Evolutionary conservation across 2,888 invertebrate genomes (phyloP).

Genomic region (Agonopterix heracliana): DNA sequence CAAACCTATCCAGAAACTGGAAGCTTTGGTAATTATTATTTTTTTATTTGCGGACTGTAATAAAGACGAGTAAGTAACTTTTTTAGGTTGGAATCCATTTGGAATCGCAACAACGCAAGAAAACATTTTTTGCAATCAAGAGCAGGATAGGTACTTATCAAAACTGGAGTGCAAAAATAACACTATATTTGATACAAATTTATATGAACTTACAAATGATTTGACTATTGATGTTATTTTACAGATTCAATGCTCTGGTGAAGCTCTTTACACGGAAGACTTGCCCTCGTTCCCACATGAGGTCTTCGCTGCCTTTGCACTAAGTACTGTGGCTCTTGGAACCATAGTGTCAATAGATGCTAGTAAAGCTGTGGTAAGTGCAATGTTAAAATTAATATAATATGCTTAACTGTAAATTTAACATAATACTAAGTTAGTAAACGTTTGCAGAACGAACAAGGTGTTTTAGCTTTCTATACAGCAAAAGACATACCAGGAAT

Average conservation of each 20-base stretch:
- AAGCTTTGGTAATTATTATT: conserved; percentile 70
- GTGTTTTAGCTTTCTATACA: conserved; percentile 77
- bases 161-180: too few species aligned
- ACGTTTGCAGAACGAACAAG: conserved; percentile 70
- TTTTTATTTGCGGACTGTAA: too few species aligned
- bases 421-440: neutral
- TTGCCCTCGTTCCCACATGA: conserved; percentile 74
- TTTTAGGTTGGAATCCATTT: too few species aligned
- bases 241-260: conserved; percentile 79
- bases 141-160: too few species aligned
- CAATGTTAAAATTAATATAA: too few species aligned
- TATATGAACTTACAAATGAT: neutral
- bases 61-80: too few species aligned
- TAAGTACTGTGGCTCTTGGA: conserved; percentile 65
- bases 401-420: neutral
- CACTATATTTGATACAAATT: too few species aligned
- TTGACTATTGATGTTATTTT: neutral
- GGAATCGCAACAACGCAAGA: too few species aligned
- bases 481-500: conserved; percentile 81
- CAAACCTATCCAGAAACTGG: conserved; percentile 80
- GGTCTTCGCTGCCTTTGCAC: conserved; percentile 79
- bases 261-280: conserved; percentile 81
- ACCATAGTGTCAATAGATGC: conserved; percentile 75
- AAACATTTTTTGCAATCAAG: too few species aligned
- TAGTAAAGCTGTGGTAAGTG: conserved; percentile 76